These are phyloP conservation scores for Platerodrilus igneus DNA, from an alignment of 2,888 invertebrate genomes.

Conservation along the genomic window DNA sequence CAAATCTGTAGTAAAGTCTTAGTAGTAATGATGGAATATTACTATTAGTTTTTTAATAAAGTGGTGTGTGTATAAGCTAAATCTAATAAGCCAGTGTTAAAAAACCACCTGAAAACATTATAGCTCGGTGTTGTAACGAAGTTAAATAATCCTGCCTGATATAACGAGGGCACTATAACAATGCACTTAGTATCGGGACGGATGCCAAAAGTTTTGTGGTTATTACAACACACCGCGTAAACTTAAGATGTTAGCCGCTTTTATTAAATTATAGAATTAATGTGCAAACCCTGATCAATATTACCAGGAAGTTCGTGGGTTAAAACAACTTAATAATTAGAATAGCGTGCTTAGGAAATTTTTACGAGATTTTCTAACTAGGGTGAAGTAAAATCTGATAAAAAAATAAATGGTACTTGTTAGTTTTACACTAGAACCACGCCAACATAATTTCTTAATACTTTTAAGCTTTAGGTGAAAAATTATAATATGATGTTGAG, in stretches of 20 bases:
- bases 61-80: no score
- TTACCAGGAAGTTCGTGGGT: no score
- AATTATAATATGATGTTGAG: no score
- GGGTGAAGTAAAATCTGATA: no score
- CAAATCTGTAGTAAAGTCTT: no score
- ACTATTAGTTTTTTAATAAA: no score
- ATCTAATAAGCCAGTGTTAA: no score
- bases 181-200: constrained; percentile 27
- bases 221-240: constrained; percentile 25
- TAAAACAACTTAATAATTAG: no score
- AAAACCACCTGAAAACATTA: no score
- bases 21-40: no score
- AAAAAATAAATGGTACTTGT: constrained; percentile 16
- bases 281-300: constrained; percentile 15
- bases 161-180: constrained; percentile 26
- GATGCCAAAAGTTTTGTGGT: constrained; percentile 29
- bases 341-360: no score
- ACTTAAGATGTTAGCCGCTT: constrained; percentile 28
- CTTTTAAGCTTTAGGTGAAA: neutral
- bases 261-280: constrained; percentile 26
- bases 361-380: constrained; percentile 27
- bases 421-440: constrained; percentile 10
- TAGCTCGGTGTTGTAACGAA: constrained; percentile 13
- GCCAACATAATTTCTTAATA: constrained; percentile 19
- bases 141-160: constrained; percentile 25